Conservation (phyloP, 2,797 vertebrate genomes). For the Cephalopachus bancanus region DNA sequence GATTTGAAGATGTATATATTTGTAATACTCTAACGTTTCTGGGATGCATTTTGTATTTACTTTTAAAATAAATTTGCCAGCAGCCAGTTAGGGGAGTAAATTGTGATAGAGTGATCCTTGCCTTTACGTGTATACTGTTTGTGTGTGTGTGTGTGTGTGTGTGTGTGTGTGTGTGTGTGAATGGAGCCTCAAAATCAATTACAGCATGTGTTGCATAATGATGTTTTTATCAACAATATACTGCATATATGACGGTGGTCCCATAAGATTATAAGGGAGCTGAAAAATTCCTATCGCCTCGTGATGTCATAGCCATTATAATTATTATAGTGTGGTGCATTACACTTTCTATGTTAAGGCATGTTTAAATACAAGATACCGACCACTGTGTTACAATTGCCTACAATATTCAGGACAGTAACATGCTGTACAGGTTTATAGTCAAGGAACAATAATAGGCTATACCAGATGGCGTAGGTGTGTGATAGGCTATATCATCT, state of each 20-base stretch:
- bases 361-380: neutral
- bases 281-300: neutral
- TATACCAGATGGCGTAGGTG: neutral
- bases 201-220: neutral
- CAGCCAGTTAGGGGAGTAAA: neutral
- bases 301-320: neutral
- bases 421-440: neutral
- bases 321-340: accelerated
- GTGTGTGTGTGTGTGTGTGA: neutral
- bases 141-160: neutral
- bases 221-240: neutral
- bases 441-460: neutral
- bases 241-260: neutral
- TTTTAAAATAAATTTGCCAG: conserved; percentile 1
- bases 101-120: neutral
- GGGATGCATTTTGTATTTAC: neutral
- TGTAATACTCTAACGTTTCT: conserved; percentile 8
- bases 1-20: conserved; percentile 5
- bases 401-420: neutral
- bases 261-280: neutral
- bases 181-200: neutral
- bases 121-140: neutral
- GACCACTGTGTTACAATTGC: neutral
- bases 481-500: neutral
- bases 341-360: neutral